These are phyloP conservation scores for Apostichopus parvimensis DNA, from an alignment of 35 echinoderm and acorn worm species.

Conservation along the genomic window DNA sequence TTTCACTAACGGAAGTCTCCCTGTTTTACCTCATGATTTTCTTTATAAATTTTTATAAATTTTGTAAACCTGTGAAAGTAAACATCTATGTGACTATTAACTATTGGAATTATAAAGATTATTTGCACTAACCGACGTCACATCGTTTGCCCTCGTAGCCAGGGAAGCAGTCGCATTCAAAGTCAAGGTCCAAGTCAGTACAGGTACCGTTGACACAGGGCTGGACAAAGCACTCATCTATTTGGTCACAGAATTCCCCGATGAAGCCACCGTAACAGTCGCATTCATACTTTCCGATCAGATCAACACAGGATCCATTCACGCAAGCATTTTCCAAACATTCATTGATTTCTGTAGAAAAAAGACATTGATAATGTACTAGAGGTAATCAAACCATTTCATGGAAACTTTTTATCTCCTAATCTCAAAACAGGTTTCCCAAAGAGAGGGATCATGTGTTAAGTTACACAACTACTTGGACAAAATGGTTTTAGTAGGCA, in stretches of 20 bases:
- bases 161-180: constrained; percentile 60
- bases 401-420: too few relatives aligned
- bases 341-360: constrained; percentile 78
- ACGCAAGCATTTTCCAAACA: constrained; percentile 71
- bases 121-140: constrained; percentile 61
- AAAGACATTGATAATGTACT: too few relatives aligned
- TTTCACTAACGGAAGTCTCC: too few relatives aligned
- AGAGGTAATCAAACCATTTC: too few relatives aligned
- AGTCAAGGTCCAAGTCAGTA: constrained; percentile 55
- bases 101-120: background rate
- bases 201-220: constrained; percentile 74
- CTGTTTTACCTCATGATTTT: too few relatives aligned
- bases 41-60: too few relatives aligned
- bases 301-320: constrained; percentile 69
- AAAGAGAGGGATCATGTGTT: too few relatives aligned
- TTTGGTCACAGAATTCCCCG: constrained; percentile 57
- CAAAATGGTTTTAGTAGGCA: too few relatives aligned
- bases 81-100: too few relatives aligned
- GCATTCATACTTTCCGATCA: constrained; percentile 54
- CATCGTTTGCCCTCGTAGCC: constrained; percentile 73
- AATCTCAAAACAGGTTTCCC: too few relatives aligned
- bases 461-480: too few relatives aligned
- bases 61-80: too few relatives aligned
- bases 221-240: constrained; percentile 52
- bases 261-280: constrained; percentile 65